Evolutionary conservation across 2,888 invertebrate species (phyloP).

Genomic region (Acholoe squamosa): DNA sequence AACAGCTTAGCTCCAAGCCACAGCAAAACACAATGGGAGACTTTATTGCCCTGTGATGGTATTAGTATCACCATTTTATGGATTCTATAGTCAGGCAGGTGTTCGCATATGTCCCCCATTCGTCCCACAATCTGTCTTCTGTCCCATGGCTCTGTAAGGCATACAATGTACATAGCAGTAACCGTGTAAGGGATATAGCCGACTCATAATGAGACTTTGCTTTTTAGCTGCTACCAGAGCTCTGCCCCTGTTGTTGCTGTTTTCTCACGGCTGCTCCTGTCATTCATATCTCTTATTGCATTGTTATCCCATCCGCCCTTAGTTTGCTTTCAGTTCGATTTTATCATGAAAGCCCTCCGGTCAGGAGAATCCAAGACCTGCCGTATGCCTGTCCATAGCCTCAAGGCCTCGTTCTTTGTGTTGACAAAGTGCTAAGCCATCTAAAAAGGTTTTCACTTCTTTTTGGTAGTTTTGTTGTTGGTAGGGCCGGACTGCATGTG

Average conservation of each 20-base stretch:
- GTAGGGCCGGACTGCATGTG: not conserved
- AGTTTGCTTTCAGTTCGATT: constrained; percentile 24
- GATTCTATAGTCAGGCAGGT: not conserved
- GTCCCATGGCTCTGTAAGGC: not conserved
- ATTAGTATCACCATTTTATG: constrained; percentile 24
- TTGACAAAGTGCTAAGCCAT: not conserved
- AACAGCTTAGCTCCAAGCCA: not conserved
- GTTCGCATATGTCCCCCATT: not conserved
- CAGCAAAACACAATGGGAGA: not conserved
- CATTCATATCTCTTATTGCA: constrained; percentile 26
- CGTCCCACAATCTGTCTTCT: not conserved
- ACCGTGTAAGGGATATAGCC: not conserved
- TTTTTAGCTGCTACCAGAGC: not conserved
- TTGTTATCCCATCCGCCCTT: not conserved
- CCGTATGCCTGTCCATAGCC: not conserved
- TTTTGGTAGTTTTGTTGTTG: not conserved
- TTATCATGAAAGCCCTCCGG: not conserved
- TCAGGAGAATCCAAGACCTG: not conserved
- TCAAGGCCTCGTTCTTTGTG: not conserved
- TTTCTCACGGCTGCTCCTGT: not conserved
- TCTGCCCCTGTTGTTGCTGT: not conserved
- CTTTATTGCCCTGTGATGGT: constrained; percentile 3
- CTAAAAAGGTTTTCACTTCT: not conserved
- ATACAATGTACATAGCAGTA: not conserved
- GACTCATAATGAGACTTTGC: not conserved